These are phyloP conservation scores for Columba guinea DNA, from an alignment of 2,797 vertebrate genomes.

Conservation along the genomic window DNA sequence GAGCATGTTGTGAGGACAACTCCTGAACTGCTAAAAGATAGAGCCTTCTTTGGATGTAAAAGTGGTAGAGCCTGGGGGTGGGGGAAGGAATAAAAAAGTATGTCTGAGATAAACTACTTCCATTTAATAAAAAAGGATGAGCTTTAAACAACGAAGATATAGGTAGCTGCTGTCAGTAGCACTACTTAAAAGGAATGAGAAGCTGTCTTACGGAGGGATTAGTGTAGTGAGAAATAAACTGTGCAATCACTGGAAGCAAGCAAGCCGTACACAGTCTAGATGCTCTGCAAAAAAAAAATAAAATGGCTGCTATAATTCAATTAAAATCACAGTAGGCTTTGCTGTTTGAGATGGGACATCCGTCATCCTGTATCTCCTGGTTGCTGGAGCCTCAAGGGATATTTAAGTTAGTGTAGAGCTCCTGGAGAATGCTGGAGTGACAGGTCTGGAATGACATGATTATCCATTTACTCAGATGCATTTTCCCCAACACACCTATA, in stretches of 20 bases:
- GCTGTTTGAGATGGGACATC: neutral
- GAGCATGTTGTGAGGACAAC: neutral
- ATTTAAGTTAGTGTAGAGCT: neutral
- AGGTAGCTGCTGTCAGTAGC: neutral
- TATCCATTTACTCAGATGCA: neutral
- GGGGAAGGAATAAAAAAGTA: neutral
- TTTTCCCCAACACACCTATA: neutral
- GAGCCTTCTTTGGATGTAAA: neutral
- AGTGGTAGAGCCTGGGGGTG: neutral
- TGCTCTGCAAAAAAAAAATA: neutral
- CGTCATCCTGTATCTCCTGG: neutral
- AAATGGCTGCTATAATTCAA: neutral
- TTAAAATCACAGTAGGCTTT: conserved; percentile 35
- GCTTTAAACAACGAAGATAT: neutral
- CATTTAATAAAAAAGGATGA: neutral
- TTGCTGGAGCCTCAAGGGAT: neutral
- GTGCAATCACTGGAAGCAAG: conserved; percentile 6
- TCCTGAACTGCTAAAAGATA: neutral
- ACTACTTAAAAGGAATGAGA: neutral
- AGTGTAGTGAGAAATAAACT: conserved; percentile 37
- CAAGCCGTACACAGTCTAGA: neutral
- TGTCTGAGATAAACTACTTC: neutral
- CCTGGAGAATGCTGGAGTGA: neutral
- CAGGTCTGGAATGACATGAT: neutral
- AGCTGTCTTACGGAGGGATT: neutral